Evolutionary conservation across 2,888 invertebrate genomes (phyloP).

Genomic region (Limnephilus rhombicus): DNA sequence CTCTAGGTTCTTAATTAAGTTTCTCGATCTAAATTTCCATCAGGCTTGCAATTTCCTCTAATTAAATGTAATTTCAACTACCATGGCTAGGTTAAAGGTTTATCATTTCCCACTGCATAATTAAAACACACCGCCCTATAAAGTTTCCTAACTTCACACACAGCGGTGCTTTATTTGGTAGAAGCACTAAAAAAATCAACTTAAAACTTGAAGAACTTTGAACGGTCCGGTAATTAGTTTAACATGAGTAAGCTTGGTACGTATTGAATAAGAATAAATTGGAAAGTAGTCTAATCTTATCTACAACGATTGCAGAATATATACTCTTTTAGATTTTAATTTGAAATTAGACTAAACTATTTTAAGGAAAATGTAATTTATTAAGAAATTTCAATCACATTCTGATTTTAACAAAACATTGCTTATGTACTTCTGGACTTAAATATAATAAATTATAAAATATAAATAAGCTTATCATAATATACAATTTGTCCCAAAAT

Average conservation of each 20-base stretch:
- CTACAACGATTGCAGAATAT: too few species aligned
- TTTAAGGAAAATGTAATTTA: too few species aligned
- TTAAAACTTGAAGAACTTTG: background rate
- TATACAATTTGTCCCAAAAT: too few species aligned
- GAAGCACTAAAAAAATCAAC: background rate
- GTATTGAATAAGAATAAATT: too few species aligned
- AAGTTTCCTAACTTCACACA: background rate
- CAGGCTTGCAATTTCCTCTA: constrained; percentile 37
- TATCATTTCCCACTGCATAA: constrained; percentile 12
- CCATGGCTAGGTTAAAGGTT: constrained; percentile 23
- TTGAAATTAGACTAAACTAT: too few species aligned
- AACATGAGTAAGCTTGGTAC: background rate
- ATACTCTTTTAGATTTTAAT: too few species aligned
- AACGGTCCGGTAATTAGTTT: background rate
- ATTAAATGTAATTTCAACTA: constrained; percentile 48
- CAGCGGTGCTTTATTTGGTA: background rate
- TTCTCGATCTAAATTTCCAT: constrained; percentile 40
- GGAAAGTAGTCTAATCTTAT: too few species aligned
- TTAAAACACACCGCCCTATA: background rate
- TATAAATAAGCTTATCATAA: too few species aligned
- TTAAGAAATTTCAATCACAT: too few species aligned
- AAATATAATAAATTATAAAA: too few species aligned
- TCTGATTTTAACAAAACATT: too few species aligned
- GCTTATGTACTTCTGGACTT: too few species aligned
- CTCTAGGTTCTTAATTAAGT: constrained; percentile 12